A percentile compares a stretch with the other conserved stretches of the same genome.
phyloP scores from a whole-genome alignment of 1,140 invertebrate genomes.

The Pantala flavescens region DNA sequence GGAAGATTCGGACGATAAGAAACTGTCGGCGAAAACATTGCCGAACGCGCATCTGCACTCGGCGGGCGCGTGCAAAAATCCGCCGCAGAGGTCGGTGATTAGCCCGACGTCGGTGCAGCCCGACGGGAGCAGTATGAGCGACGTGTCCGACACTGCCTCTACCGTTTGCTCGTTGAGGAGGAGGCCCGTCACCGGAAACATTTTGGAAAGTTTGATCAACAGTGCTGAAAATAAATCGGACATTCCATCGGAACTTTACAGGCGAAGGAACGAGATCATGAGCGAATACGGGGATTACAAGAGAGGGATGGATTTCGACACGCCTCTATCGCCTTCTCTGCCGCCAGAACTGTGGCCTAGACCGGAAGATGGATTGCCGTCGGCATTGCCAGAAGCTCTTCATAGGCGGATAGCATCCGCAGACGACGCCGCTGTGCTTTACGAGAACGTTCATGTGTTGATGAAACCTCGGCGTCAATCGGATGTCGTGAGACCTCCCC shows the following conservation, averaged over 20 bases:
- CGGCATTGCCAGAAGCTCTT: not conserved
- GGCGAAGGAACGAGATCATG: not conserved
- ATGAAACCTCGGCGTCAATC: not conserved
- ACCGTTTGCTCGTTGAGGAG: not conserved
- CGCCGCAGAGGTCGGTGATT: not conserved
- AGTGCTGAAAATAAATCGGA: not conserved
- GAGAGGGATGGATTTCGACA: not conserved
- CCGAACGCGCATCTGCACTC: not conserved
- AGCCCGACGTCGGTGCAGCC: not conserved
- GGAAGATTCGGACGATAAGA: not conserved
- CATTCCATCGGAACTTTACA: not conserved
- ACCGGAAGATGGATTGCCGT: not conserved
- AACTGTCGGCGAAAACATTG: not conserved
- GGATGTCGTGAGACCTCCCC: not conserved
- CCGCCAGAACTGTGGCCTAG: not conserved
- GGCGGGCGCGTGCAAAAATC: not conserved
- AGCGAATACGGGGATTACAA: not conserved
- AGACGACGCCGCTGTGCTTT: not conserved
- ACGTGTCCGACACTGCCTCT: not conserved
- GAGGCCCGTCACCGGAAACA: not conserved
- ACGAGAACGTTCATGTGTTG: not conserved
- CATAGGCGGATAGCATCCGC: not conserved
- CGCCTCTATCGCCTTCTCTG: not conserved
- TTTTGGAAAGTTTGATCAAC: conserved; percentile 9
- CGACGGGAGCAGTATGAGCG: not conserved